Percentiles rank a stretch among this genome's conserved stretches.
Conservation (phyloP, 2,888 invertebrate species). For the Euzophera pinguis region DNA sequence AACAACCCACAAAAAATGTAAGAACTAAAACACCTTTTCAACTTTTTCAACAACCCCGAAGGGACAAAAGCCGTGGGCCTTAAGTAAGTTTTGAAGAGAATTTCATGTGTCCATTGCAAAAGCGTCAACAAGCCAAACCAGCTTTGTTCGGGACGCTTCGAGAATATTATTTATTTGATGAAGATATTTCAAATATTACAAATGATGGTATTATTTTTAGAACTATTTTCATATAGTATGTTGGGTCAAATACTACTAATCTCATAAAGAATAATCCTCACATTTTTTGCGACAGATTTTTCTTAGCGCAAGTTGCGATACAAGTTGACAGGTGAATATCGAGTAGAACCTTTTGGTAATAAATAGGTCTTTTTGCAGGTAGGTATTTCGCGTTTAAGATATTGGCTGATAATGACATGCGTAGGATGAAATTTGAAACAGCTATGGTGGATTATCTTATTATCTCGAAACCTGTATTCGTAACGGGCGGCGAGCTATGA, state of each 20-base stretch:
- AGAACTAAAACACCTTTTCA: slow-evolving; percentile 64
- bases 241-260: too few relatives aligned
- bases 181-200: too few relatives aligned
- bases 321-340: too few relatives aligned
- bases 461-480: background rate
- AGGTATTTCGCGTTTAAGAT: too few relatives aligned
- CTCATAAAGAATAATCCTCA: too few relatives aligned
- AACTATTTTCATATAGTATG: too few relatives aligned
- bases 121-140: background rate
- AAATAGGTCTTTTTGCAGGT: too few relatives aligned
- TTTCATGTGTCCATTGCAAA: background rate
- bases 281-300: too few relatives aligned
- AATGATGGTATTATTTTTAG: background rate
- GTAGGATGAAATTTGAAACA: background rate
- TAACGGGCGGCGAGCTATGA: slow-evolving; percentile 21
- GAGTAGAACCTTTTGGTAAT: too few relatives aligned
- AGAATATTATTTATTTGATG: too few relatives aligned
- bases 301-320: too few relatives aligned
- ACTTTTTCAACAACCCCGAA: slow-evolving; percentile 40
- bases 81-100: slow-evolving; percentile 9
- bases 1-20: slow-evolving; percentile 56
- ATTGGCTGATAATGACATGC: background rate
- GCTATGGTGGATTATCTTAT: background rate
- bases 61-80: slow-evolving; percentile 6
- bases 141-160: too few relatives aligned